Conservation (phyloP, 2,888 invertebrate species). For the Torymus auratus region DNA sequence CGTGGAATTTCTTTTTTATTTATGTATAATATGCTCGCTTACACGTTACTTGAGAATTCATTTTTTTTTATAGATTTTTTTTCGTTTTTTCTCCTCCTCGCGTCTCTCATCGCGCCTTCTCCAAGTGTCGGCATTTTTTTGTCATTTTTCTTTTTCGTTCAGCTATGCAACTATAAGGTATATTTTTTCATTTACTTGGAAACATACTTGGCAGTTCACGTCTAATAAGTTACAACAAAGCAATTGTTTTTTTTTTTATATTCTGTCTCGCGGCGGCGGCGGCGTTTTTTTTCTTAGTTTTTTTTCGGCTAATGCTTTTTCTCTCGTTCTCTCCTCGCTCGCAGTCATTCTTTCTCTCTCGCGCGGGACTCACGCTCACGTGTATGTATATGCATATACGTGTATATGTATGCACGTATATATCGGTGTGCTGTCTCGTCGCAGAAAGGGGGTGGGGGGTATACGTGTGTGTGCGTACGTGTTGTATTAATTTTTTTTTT, state of each 20-base stretch:
- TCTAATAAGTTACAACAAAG: slow-evolving; percentile 76
- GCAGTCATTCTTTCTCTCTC: neutral
- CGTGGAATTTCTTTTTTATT: slow-evolving; percentile 42
- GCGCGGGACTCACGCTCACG: neutral
- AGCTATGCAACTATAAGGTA: slow-evolving; percentile 69
- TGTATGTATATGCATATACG: slow-evolving; percentile 10
- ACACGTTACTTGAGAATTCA: slow-evolving; percentile 34
- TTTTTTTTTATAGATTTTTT: slow-evolving; percentile 29
- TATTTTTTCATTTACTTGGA: slow-evolving; percentile 69
- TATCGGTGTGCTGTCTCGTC: neutral
- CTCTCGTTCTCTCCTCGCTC: neutral
- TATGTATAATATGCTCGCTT: slow-evolving; percentile 63
- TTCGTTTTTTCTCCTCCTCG: neutral
- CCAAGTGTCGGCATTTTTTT: no score
- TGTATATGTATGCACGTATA: neutral
- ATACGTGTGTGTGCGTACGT: slow-evolving; percentile 3
- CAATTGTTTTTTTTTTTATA: slow-evolving; percentile 65
- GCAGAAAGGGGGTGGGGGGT: neutral
- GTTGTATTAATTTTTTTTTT: no score
- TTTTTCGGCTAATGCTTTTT: slow-evolving; percentile 14
- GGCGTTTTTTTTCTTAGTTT: slow-evolving; percentile 40
- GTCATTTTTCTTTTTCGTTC: slow-evolving; percentile 57
- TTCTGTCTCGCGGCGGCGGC: slow-evolving; percentile 58
- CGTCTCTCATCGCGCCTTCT: no score
- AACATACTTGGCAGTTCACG: slow-evolving; percentile 76